Percentiles rank a stretch among this genome's conserved stretches.
Evolutionary conservation across 2,113 vertebrate species (phyloP).

Genomic region (Penelope pileata): DNA sequence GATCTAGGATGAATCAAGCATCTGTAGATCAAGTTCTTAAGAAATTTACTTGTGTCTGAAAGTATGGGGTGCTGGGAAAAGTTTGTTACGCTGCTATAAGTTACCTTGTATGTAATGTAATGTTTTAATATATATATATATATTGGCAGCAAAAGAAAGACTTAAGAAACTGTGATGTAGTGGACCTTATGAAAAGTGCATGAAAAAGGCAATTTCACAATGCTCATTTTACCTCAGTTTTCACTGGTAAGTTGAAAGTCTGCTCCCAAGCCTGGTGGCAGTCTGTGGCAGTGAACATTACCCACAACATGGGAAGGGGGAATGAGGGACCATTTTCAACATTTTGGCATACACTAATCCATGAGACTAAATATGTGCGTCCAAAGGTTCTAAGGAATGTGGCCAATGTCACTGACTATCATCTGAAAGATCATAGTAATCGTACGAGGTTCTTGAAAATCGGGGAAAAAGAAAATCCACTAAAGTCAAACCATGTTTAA

Average conservation of each 20-base stretch:
- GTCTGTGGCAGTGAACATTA: accelerated
- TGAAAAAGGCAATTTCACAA: not conserved
- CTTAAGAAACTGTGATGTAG: not conserved
- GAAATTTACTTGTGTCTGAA: not conserved
- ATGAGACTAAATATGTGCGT: not conserved
- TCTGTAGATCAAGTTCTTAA: not conserved
- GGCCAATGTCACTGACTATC: not conserved
- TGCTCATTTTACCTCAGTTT: not conserved
- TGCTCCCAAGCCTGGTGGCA: not conserved
- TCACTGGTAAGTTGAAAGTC: not conserved
- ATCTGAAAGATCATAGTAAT: not conserved
- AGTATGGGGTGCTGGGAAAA: not conserved
- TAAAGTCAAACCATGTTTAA: not conserved
- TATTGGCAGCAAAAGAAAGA: not conserved
- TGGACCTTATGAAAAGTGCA: accelerated
- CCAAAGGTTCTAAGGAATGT: not conserved
- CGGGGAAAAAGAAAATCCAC: not conserved
- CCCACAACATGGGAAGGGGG: not conserved
- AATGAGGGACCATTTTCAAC: not conserved
- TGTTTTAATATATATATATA: too few species aligned
- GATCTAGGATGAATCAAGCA: not conserved
- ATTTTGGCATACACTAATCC: not conserved
- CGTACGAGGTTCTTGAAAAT: not conserved
- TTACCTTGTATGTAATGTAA: too few species aligned
- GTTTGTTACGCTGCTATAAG: not conserved